Percentiles rank a stretch among this genome's conserved stretches.
Conservation (phyloP, 2,113 vertebrate species). For the Piliocolobus tephrosceles region DNA sequence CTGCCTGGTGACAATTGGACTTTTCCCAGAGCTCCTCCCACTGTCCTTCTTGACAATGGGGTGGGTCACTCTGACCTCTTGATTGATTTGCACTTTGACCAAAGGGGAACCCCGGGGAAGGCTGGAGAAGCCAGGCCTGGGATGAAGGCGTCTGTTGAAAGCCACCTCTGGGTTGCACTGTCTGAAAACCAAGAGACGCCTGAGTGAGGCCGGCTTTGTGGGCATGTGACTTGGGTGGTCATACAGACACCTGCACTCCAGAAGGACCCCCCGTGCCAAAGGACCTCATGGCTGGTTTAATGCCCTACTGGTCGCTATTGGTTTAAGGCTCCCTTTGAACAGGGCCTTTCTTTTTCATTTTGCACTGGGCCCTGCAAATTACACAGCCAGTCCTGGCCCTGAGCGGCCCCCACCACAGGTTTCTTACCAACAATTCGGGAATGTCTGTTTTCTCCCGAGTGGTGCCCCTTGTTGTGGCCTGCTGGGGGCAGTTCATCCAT, state of each 20-base stretch:
- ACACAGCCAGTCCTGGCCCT: fast-evolving
- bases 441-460: not conserved
- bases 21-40: not conserved
- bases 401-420: fast-evolving
- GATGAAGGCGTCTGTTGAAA: not conserved
- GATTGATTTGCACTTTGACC: constrained; percentile 63
- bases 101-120: not conserved
- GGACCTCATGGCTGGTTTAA: fast-evolving
- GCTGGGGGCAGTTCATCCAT: not conserved
- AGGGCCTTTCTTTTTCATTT: not conserved
- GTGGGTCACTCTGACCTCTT: constrained; percentile 60
- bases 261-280: fast-evolving
- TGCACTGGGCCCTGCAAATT: not conserved
- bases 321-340: not conserved
- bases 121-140: not conserved
- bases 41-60: not conserved
- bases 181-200: not conserved
- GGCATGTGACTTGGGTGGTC: not conserved
- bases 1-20: not conserved
- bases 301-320: fast-evolving
- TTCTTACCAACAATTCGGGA: no score
- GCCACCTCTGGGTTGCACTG: not conserved
- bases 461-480: fast-evolving
- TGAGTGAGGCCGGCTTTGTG: not conserved
- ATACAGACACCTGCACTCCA: not conserved